These are phyloP conservation scores for Bombus sibiricus DNA, from an alignment of 1,140 invertebrate species.

Conservation along the genomic window DNA sequence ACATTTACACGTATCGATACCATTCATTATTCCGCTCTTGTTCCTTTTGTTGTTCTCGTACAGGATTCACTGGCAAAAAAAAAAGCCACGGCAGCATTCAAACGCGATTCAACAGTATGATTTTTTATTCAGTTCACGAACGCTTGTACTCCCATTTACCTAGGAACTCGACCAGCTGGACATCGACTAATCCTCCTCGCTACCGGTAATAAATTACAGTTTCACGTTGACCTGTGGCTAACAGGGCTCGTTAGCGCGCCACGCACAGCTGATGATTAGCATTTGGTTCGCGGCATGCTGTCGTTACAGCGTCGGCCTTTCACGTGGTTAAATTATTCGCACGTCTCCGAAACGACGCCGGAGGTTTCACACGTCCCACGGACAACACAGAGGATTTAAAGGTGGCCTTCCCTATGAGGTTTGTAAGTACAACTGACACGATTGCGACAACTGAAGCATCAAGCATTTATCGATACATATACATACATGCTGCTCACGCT, in stretches of 20 bases:
- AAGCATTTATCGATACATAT: no score
- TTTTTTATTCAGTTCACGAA: conserved; percentile 17
- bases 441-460: not conserved
- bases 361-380: conserved; percentile 13
- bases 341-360: conserved; percentile 1
- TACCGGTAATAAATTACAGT: conserved; percentile 58
- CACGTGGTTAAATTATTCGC: conserved; percentile 53
- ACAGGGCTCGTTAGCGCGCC: conserved; percentile 46
- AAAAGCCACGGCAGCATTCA: not conserved
- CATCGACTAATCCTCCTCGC: conserved; percentile 35
- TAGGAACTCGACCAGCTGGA: conserved; percentile 31
- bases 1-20: conserved; percentile 31
- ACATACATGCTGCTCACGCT: no score
- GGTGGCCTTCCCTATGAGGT: not conserved
- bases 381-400: conserved; percentile 25
- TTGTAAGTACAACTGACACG: not conserved
- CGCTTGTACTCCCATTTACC: conserved; percentile 21
- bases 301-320: conserved; percentile 28
- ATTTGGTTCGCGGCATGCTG: conserved; percentile 17
- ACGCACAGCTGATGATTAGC: conserved; percentile 47
- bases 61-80: not conserved
- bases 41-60: conserved; percentile 4
- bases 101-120: not conserved
- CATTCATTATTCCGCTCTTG: conserved; percentile 30
- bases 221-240: conserved; percentile 21